Evolutionary conservation across 2,888 invertebrate species (phyloP).

Genomic region (Phalera bucephala): DNA sequence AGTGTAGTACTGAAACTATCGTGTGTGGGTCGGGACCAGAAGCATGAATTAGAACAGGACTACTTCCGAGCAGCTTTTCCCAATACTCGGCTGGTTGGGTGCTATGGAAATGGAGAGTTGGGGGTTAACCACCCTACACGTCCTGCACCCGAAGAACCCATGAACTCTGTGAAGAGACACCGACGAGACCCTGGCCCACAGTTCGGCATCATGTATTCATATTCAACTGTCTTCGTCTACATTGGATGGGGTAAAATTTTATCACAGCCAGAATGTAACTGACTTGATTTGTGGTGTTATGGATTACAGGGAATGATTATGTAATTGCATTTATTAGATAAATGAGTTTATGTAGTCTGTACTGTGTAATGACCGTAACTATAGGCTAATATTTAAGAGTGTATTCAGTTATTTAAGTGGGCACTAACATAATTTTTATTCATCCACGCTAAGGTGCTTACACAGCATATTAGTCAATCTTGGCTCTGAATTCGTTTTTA

Average conservation of each 20-base stretch:
- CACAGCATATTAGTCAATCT: no score
- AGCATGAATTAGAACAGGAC: slow-evolving; percentile 63
- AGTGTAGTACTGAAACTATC: slow-evolving; percentile 68
- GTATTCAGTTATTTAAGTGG: no score
- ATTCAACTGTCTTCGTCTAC: slow-evolving; percentile 71
- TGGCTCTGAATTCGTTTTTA: no score
- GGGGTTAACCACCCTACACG: slow-evolving; percentile 60
- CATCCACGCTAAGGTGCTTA: no score
- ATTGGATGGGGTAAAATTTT: slow-evolving; percentile 72
- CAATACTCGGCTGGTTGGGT: slow-evolving; percentile 60
- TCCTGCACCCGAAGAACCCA: slow-evolving; percentile 14
- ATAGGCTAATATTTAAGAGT: no score
- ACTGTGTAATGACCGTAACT: no score
- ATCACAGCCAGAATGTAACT: slow-evolving; percentile 26
- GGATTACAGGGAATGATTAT: no score
- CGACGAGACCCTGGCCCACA: slow-evolving; percentile 40
- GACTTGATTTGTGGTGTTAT: no score
- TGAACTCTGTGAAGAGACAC: slow-evolving; percentile 34
- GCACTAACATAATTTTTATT: no score
- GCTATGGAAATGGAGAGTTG: slow-evolving; percentile 74
- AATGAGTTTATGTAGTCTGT: not conserved
- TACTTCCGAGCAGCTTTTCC: slow-evolving; percentile 66
- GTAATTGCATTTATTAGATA: not conserved
- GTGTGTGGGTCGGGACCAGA: slow-evolving; percentile 68
- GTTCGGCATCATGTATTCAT: slow-evolving; percentile 64